phyloP scores from a whole-genome alignment of 2,797 vertebrate genomes.

The Bovichtus variegatus region DNA sequence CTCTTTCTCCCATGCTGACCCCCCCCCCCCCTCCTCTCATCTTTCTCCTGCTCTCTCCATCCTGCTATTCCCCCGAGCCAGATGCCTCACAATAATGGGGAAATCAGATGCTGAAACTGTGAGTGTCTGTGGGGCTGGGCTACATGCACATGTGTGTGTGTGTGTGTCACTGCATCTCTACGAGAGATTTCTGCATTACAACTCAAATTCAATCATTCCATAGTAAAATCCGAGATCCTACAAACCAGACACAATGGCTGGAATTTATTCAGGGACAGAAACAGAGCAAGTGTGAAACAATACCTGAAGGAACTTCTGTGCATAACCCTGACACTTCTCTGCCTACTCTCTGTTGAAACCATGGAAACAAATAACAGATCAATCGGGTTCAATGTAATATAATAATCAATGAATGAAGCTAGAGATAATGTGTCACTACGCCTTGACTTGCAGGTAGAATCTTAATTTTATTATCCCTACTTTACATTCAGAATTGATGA shows the following conservation, averaged over 20 bases:
- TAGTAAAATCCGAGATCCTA: background rate
- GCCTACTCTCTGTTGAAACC: conserved; percentile 22
- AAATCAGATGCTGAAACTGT: conserved; percentile 64
- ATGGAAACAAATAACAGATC: conserved; percentile 7
- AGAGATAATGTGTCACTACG: background rate
- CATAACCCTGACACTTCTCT: background rate
- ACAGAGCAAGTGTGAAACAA: conserved; percentile 6
- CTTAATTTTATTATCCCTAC: background rate
- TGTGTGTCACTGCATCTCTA: conserved; percentile 11
- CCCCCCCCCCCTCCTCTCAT: background rate
- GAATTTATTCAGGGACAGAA: conserved; percentile 4
- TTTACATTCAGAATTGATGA: background rate
- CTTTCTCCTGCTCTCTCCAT: conserved; percentile 40
- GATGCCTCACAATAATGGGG: conserved; percentile 63
- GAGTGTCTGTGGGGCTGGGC: conserved; percentile 20
- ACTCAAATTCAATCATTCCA: conserved; percentile 8
- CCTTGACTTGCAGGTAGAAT: conserved; percentile 2
- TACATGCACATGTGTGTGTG: background rate
- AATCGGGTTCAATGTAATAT: background rate
- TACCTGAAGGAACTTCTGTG: conserved; percentile 3
- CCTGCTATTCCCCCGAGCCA: conserved; percentile 51
- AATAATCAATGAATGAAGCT: conserved; percentile 2
- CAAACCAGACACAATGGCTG: background rate
- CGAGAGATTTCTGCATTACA: background rate
- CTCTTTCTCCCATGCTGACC: conserved; percentile 12